Evolutionary conservation across 2,797 vertebrate species (phyloP).

Genomic region (Cossypha polioptera): DNA sequence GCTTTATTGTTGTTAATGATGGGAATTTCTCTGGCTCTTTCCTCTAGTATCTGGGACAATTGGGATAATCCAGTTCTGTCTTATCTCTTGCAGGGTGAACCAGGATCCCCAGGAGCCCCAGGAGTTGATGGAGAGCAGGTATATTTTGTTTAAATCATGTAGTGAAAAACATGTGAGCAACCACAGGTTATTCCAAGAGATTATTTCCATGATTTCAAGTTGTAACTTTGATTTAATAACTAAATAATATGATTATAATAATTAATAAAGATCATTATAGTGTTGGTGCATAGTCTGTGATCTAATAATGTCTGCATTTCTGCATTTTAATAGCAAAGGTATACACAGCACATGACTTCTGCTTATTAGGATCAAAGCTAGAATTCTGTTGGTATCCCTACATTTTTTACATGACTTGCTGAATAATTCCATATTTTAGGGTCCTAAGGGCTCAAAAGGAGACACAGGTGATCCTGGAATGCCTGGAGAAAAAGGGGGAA

Average conservation of each 20-base stretch:
- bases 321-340: background rate
- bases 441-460: conserved; percentile 95
- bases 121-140: conserved; percentile 95
- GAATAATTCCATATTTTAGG: conserved; percentile 75
- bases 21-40: background rate
- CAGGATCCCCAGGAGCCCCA: conserved; percentile 87
- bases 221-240: background rate
- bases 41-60: background rate
- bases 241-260: background rate
- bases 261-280: background rate
- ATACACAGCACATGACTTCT: background rate
- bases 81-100: conserved; percentile 84
- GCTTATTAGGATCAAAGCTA: background rate
- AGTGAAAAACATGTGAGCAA: background rate
- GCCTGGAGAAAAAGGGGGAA: conserved; percentile 90
- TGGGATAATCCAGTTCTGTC: background rate
- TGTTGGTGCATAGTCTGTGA: background rate
- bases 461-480: conserved; percentile 90
- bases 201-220: background rate
- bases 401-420: background rate
- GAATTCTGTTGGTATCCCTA: background rate
- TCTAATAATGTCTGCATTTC: background rate
- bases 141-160: background rate
- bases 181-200: background rate
- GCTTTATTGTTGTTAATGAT: background rate